A percentile compares a stretch with the other conserved stretches of the same genome.
Evolutionary conservation across 2,888 invertebrate species (phyloP).

Genomic region (Acronicta leporina): DNA sequence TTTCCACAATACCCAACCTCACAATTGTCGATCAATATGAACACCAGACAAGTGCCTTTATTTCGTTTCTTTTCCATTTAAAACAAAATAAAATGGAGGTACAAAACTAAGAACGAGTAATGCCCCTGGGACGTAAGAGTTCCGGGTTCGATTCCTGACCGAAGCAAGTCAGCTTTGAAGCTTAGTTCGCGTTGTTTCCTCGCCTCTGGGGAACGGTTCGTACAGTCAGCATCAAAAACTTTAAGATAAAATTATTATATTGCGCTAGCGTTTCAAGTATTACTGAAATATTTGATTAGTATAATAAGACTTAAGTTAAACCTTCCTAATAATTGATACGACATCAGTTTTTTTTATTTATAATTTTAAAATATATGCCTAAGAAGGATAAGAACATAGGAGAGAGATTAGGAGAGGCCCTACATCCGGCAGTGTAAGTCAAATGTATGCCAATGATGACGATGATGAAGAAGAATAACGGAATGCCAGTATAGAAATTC

Average conservation of each 20-base stretch:
- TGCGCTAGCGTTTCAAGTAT: background rate
- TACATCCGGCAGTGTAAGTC: no score
- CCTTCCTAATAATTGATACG: no score
- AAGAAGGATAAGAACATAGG: no score
- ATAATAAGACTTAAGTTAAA: no score
- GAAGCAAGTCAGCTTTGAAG: slow-evolving; percentile 57
- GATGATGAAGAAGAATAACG: no score
- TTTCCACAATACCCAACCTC: slow-evolving; percentile 8
- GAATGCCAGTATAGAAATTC: no score
- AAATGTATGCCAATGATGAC: no score
- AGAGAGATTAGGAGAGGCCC: no score
- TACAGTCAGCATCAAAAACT: slow-evolving; percentile 7
- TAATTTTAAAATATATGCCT: no score
- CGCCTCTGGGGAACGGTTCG: slow-evolving; percentile 43
- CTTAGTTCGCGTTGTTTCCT: slow-evolving; percentile 57
- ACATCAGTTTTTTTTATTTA: no score
- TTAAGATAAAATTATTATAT: background rate
- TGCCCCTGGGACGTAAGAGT: slow-evolving; percentile 56
- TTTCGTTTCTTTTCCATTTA: slow-evolving; percentile 46
- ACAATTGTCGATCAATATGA: slow-evolving; percentile 27
- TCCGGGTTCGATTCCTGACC: slow-evolving; percentile 62
- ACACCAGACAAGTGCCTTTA: slow-evolving; percentile 34
- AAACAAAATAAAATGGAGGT: slow-evolving; percentile 57
- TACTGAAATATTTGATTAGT: no score
- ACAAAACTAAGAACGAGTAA: slow-evolving; percentile 52